Evolutionary conservation across 2,888 invertebrate genomes (phyloP).

Genomic region (Agonum fuliginosum): DNA sequence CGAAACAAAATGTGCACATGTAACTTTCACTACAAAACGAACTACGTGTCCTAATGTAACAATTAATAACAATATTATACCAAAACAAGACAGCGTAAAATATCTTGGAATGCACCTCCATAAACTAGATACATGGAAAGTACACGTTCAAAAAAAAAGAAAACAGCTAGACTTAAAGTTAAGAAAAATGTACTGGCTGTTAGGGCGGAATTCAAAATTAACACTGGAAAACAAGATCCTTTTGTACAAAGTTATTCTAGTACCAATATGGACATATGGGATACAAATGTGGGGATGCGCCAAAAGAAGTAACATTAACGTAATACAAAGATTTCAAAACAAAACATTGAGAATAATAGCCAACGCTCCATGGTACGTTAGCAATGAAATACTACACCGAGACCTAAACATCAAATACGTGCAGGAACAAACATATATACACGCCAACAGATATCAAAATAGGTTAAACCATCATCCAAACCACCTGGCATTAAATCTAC

Average conservation of each 20-base stretch:
- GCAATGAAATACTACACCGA: too few relatives aligned
- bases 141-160: slow-evolving; percentile 15
- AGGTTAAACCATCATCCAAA: too few relatives aligned
- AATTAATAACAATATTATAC: not conserved
- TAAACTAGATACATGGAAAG: not conserved
- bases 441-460: too few relatives aligned
- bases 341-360: too few relatives aligned
- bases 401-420: too few relatives aligned
- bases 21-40: too few relatives aligned
- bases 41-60: not conserved
- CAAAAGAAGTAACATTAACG: slow-evolving; percentile 15
- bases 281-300: slow-evolving; percentile 51
- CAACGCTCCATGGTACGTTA: too few relatives aligned
- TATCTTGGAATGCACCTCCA: not conserved
- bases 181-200: slow-evolving; percentile 7
- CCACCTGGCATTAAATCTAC: too few relatives aligned
- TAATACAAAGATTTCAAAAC: slow-evolving; percentile 46
- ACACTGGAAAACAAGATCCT: not conserved
- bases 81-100: not conserved
- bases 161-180: slow-evolving; percentile 19
- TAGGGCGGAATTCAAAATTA: slow-evolving; percentile 17
- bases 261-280: slow-evolving; percentile 51
- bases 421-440: too few relatives aligned
- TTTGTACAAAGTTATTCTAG: not conserved
- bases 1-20: slow-evolving; percentile 51